Percentiles rank a stretch among this genome's conserved stretches.
Evolutionary conservation across 1,140 invertebrate species (phyloP).

Genomic region (Riptortus pedestris): DNA sequence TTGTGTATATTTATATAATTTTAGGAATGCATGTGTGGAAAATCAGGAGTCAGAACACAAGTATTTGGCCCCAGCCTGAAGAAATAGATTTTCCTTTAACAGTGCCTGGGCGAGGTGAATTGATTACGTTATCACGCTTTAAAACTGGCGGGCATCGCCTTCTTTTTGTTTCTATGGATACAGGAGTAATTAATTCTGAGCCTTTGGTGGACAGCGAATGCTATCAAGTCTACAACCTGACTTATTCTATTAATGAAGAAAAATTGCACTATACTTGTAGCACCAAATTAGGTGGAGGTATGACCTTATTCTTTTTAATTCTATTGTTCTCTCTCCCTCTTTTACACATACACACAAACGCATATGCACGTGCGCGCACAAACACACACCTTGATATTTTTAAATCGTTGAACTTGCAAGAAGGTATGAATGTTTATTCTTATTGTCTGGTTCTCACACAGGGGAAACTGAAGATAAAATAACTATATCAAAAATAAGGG

Average conservation of each 20-base stretch:
- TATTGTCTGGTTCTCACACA: no score
- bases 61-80: slow-evolving; percentile 34
- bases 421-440: no score
- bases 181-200: slow-evolving; percentile 40
- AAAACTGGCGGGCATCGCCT: slow-evolving; percentile 47
- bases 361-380: no score
- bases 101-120: slow-evolving; percentile 52
- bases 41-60: neutral
- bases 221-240: slow-evolving; percentile 20
- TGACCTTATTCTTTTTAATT: slow-evolving; percentile 28
- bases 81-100: slow-evolving; percentile 54
- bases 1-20: no score
- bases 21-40: slow-evolving; percentile 27
- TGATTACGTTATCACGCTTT: slow-evolving; percentile 41
- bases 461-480: no score
- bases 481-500: no score
- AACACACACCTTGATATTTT: no score
- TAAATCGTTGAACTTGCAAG: no score
- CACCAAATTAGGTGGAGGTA: no score
- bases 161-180: slow-evolving; percentile 51
- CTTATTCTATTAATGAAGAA: slow-evolving; percentile 28
- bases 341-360: no score
- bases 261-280: slow-evolving; percentile 37
- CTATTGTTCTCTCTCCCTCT: no score
- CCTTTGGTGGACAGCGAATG: slow-evolving; percentile 19